Evolutionary conservation across 2,797 vertebrate species (phyloP), one percentile per base, ranked within the genome.

Genomic region (Botia kubotai): DNA sequence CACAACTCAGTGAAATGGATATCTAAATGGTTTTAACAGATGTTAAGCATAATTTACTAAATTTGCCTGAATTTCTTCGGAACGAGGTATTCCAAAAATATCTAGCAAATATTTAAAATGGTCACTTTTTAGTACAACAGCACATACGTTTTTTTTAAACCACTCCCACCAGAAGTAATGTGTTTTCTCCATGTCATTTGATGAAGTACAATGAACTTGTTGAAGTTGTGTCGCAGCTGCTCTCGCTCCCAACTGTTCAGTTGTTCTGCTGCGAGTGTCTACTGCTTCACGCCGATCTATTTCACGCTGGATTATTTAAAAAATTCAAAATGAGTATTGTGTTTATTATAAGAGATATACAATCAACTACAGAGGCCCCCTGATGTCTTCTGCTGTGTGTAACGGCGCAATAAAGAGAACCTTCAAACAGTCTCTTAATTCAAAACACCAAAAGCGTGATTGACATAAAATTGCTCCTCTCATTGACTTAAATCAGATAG

Each of bases 371-470:
- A 60, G 0, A 5, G 26, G 12, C 36, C 0, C 3, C 19, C 5
- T 63, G 26, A 2, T 76, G 8, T 21, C 14, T 65, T 36, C 26
- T 10, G 10, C 43, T 46, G 43, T 46, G 46, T 36, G 14, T 1
- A 4, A 21, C 5, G 14, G 5, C 43, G 14, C 33, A 12, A 43
- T 29, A 13, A 2, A 67, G 79, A 57, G 43, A 29, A 66, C 17
- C 74, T 84, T 82, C n/a, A 72, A 80, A 81, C 80, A 66, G 17
- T 55, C 57, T 23, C 65, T 39, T 63, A 10, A 66, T 60, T 77
- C 75, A 69, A 77, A 77, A 77, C 66, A 7, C 65, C 2, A 58
- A 57, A 39, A 6, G 10, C 13, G 14, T 79, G 77, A 79, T 71
- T 79, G 77, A 52, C 77, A 62, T 8, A 33, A 4, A 60, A 84